A percentile compares a stretch with the other conserved stretches of the same genome.
Conservation (phyloP, 2,888 invertebrate species). For the Leptodirus hochenwartii region DNA sequence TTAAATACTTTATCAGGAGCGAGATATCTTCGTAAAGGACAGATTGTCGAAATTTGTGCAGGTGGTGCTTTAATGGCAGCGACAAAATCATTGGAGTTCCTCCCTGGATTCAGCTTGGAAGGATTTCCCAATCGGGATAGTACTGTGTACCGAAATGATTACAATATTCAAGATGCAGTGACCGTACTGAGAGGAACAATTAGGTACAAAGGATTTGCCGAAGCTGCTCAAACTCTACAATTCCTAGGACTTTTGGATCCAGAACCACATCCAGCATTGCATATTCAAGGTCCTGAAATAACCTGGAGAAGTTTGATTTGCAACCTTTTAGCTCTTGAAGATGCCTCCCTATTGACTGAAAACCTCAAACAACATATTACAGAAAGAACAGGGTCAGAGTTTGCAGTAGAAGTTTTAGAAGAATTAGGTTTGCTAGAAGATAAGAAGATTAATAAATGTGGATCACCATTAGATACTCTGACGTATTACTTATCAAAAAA, state of each 20-base stretch:
- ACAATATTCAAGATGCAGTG: constrained; percentile 71
- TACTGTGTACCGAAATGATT: constrained; percentile 67
- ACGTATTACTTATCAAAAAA: constrained; percentile 73
- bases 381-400: constrained; percentile 56
- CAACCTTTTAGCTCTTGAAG: constrained; percentile 64
- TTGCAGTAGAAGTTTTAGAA: constrained; percentile 59
- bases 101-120: constrained; percentile 92
- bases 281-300: constrained; percentile 86
- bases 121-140: constrained; percentile 97
- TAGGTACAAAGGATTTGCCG: constrained; percentile 74
- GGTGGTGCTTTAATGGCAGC: constrained; percentile 82
- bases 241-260: constrained; percentile 74
- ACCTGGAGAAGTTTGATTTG: constrained; percentile 86
- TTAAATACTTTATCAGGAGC: constrained; percentile 81
- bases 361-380: constrained; percentile 71
- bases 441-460: constrained; percentile 58
- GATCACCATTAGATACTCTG: constrained; percentile 83
- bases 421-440: constrained; percentile 79
- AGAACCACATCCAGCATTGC: constrained; percentile 74
- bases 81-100: constrained; percentile 62
- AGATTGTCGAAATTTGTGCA: constrained; percentile 67
- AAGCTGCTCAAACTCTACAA: constrained; percentile 75
- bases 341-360: constrained; percentile 79
- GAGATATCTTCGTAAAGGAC: constrained; percentile 36
- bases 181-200: constrained; percentile 90